Evolutionary conservation across 2,113 vertebrate species (phyloP).

Genomic region (Planiliza haematocheilus): DNA sequence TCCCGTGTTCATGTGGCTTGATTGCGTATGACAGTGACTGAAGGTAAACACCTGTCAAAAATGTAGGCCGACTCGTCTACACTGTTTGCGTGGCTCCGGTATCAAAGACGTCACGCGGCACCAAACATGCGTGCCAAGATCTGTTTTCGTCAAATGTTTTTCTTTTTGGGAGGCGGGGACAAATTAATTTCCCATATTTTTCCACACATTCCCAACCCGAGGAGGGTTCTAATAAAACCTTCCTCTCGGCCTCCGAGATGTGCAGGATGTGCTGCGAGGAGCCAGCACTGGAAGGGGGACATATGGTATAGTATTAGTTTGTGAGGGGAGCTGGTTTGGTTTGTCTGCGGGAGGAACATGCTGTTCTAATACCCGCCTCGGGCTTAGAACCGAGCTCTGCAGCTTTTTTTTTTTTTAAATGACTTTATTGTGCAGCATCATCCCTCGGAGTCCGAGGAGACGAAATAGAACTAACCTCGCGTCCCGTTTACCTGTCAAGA

Average conservation of each 20-base stretch:
- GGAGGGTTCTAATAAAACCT: slow-evolving; percentile 70
- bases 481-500: slow-evolving; percentile 84
- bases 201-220: slow-evolving; percentile 64
- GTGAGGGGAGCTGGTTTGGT: slow-evolving; percentile 15
- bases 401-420: not conserved
- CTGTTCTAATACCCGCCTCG: slow-evolving; percentile 41
- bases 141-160: slow-evolving; percentile 31
- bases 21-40: not conserved
- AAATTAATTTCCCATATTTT: slow-evolving; percentile 74
- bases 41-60: not conserved
- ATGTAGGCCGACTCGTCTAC: not conserved
- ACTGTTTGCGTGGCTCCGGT: not conserved
- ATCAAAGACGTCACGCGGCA: not conserved
- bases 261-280: slow-evolving; percentile 55
- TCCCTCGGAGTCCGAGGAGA: not conserved
- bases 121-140: slow-evolving; percentile 2
- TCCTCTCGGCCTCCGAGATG: slow-evolving; percentile 53
- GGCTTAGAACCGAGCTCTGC: slow-evolving; percentile 7
- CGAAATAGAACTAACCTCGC: not conserved
- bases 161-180: not conserved
- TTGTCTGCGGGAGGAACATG: slow-evolving; percentile 52
- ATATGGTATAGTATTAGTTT: slow-evolving; percentile 42
- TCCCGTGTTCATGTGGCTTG: too few species aligned
- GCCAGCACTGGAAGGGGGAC: slow-evolving; percentile 20
- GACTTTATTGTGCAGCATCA: not conserved